Evolutionary conservation across 2,113 vertebrate species (phyloP).

Genomic region (Pomatostomus ruficeps): DNA sequence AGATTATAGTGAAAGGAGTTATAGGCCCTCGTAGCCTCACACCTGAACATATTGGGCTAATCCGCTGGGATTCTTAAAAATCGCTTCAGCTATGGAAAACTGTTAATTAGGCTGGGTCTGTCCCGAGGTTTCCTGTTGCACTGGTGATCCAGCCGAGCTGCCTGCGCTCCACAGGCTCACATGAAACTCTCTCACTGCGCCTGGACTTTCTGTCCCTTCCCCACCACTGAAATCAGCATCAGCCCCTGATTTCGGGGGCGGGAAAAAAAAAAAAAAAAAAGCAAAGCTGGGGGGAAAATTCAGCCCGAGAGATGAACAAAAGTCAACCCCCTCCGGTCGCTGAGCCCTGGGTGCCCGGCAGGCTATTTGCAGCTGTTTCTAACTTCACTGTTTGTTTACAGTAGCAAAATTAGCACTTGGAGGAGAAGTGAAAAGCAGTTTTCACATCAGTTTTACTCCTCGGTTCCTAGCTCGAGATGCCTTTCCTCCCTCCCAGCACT

Average conservation of each 20-base stretch:
- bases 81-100: slow-evolving; percentile 57
- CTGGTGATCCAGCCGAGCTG: slow-evolving; percentile 15
- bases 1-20: slow-evolving; percentile 72
- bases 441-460: slow-evolving; percentile 31
- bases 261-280: background rate
- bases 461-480: slow-evolving; percentile 9
- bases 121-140: slow-evolving; percentile 63
- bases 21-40: slow-evolving; percentile 50
- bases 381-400: slow-evolving; percentile 59
- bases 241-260: background rate
- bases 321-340: background rate
- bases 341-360: slow-evolving; percentile 15
- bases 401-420: slow-evolving; percentile 51
- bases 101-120: slow-evolving; percentile 60
- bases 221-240: background rate
- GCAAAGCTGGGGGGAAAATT: background rate
- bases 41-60: slow-evolving; percentile 62
- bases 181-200: background rate
- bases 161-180: background rate
- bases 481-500: background rate
- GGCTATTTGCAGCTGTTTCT: slow-evolving; percentile 55
- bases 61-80: slow-evolving; percentile 56
- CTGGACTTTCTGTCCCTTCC: background rate
- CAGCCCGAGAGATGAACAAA: background rate
- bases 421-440: slow-evolving; percentile 59